Conservation (phyloP, 2,888 invertebrate genomes). For the Brachynemurus nebulosus region DNA sequence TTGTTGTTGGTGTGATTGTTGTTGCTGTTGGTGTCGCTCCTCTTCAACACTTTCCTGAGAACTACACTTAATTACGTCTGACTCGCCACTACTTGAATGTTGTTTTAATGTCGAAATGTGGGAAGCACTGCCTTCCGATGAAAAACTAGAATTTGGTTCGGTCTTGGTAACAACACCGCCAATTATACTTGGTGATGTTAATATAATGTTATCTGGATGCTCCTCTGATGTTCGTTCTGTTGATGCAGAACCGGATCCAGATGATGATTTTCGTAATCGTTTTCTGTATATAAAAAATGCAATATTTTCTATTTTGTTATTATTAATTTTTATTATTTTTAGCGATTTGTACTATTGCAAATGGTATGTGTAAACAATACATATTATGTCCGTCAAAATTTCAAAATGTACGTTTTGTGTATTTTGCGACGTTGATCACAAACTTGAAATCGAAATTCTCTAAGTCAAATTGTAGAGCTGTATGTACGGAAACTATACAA, state of each 20-base stretch:
- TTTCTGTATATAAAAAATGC: conserved; percentile 33
- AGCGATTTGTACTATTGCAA: not conserved
- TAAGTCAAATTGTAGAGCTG: too few relatives aligned
- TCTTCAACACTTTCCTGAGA: conserved; percentile 39
- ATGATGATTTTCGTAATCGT: conserved; percentile 50
- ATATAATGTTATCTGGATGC: conserved; percentile 31
- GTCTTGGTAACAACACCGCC: conserved; percentile 16
- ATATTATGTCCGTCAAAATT: not conserved
- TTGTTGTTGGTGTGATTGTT: conserved; percentile 16
- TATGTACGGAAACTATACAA: too few relatives aligned
- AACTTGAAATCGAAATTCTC: too few relatives aligned
- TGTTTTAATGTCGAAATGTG: conserved; percentile 25
- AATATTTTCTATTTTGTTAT: not conserved
- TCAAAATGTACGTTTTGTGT: too few relatives aligned
- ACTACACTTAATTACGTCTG: conserved; percentile 37
- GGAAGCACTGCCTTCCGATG: conserved; percentile 22
- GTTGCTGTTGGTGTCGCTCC: conserved; percentile 20
- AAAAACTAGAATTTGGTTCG: conserved; percentile 19
- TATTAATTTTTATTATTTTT: not conserved
- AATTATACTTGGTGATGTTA: conserved; percentile 32
- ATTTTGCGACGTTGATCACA: too few relatives aligned
- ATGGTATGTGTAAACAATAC: not conserved
- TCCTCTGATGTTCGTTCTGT: conserved; percentile 39
- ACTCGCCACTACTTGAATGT: conserved; percentile 27
- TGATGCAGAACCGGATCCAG: conserved; percentile 40